A percentile compares a stretch with the other conserved stretches of the same genome.
Evolutionary conservation across 1,140 invertebrate genomes (phyloP).

Genomic region (Saccostrea glomerata): DNA sequence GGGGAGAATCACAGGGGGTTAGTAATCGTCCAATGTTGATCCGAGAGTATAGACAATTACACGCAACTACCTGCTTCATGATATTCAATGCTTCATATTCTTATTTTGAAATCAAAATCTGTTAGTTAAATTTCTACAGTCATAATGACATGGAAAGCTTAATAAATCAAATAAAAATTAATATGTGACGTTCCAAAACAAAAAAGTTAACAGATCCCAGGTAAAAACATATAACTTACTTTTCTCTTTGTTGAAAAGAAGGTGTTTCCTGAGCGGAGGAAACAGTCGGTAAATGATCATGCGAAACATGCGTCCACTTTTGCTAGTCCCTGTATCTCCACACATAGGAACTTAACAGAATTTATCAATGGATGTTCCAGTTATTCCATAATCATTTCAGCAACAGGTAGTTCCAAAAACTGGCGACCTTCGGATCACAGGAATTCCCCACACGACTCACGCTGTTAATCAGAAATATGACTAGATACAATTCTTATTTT

Average conservation of each 20-base stretch:
- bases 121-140: no score
- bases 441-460: constrained; percentile 7
- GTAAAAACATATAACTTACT: constrained; percentile 58
- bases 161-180: no score
- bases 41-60: no score
- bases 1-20: neutral
- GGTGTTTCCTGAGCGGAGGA: constrained; percentile 69
- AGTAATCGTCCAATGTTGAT: neutral
- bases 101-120: no score
- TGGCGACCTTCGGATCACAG: neutral
- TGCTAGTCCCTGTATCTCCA: constrained; percentile 32
- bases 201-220: no score
- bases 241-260: constrained; percentile 70
- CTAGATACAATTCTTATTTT: constrained; percentile 36
- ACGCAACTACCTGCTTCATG: no score
- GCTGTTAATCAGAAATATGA: constrained; percentile 19
- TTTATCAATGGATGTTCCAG: neutral
- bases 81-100: no score
- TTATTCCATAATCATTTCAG: neutral
- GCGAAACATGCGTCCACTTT: constrained; percentile 71
- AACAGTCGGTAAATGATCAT: constrained; percentile 73
- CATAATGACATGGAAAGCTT: no score
- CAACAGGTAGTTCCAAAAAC: constrained; percentile 27
- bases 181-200: no score
- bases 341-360: neutral